Evolutionary conservation across 2,888 invertebrate species (phyloP), one percentile per base, ranked within the genome.

Genomic region (Eledone cirrhosa): DNA sequence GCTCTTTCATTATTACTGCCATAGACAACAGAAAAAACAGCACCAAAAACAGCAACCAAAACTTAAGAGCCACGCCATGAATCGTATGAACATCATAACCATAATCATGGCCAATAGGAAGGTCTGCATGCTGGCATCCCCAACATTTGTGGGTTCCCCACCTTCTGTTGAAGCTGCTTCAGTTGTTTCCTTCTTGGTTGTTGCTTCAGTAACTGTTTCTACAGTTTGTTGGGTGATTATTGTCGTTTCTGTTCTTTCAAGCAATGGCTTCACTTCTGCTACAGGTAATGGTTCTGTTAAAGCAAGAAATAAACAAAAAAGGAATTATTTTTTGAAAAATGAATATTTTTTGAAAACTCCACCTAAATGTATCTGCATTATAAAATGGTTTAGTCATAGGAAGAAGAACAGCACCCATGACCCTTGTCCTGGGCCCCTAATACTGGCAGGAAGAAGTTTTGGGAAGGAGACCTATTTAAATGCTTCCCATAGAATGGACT

Each of bases 51-150:
- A 84, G 76, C 77, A 84, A 74, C 84, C 82, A 80, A 85, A 81
- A 79, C 83, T 81, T 78, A 84, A 82, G 78, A 87, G 80, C 85
- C 85, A 87, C 77, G 83, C 81, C 77, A 85, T 79, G 69, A 85
- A 80, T 80, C 85, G 83, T 69, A 87, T 81, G 77, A 86, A 80
- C 80, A 85, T 79, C 77, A 83, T 81, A 24, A 83, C 80, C 65
- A 85, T 80, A 75, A 86, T 82, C 80, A 86, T 82, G 75, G 83
- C 81, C 77, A 86, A 82, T 67, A 86, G 80, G 77, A 85, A 82
- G 75, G 82, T 80, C 81, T 85, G 85, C 86, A 87, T 86, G 85
- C 86, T 84, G 67, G 84, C 85, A 76, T 84, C 83, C 77, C 79
- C 81, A 77, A 81, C 65, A 77, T 78, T 80, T 77, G 80, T 79